phyloP scores from a whole-genome alignment of 2,888 invertebrate species.

The Drosophila imparisetae region DNA sequence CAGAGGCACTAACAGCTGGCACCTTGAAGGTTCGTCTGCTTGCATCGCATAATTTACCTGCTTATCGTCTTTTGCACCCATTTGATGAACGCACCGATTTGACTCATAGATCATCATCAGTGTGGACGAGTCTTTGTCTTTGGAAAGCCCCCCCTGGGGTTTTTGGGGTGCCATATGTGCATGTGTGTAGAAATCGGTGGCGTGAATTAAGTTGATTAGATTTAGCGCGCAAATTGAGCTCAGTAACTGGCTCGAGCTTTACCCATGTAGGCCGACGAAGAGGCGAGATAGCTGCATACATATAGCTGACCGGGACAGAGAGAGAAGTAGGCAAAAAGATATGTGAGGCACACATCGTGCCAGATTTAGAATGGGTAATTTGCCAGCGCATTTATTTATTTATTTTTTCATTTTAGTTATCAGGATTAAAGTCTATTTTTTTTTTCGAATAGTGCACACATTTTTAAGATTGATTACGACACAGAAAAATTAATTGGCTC shows the following conservation, averaged over 20 bases:
- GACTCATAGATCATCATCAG: slow-evolving; percentile 38
- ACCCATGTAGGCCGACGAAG: slow-evolving; percentile 24
- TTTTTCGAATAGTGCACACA: slow-evolving; percentile 5
- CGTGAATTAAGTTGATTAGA: slow-evolving; percentile 79
- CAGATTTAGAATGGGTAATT: slow-evolving; percentile 53
- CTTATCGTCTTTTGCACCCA: slow-evolving; percentile 23
- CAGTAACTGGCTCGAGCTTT: slow-evolving; percentile 29
- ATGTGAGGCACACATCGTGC: slow-evolving; percentile 16
- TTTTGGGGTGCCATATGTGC: slow-evolving; percentile 40
- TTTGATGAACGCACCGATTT: slow-evolving; percentile 37
- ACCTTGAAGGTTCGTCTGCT: slow-evolving; percentile 42
- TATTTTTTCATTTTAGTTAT: slow-evolving; percentile 9
- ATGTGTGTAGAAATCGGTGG: slow-evolving; percentile 48
- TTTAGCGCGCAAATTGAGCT: slow-evolving; percentile 69
- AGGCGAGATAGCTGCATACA: neutral
- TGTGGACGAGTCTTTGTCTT: slow-evolving; percentile 52
- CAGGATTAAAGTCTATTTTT: slow-evolving; percentile 35
- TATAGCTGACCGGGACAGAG: neutral
- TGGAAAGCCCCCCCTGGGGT: neutral
- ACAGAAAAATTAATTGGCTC: neutral
- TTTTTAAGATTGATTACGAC: slow-evolving; percentile 7
- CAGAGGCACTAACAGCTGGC: slow-evolving; percentile 46
- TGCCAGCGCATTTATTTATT: slow-evolving; percentile 14
- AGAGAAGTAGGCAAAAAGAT: neutral
- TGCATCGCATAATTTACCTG: slow-evolving; percentile 26